A percentile compares a stretch with the other conserved stretches of the same genome.
Evolutionary conservation across 2,113 vertebrate species (phyloP).

Genomic region (Prolemur simus): DNA sequence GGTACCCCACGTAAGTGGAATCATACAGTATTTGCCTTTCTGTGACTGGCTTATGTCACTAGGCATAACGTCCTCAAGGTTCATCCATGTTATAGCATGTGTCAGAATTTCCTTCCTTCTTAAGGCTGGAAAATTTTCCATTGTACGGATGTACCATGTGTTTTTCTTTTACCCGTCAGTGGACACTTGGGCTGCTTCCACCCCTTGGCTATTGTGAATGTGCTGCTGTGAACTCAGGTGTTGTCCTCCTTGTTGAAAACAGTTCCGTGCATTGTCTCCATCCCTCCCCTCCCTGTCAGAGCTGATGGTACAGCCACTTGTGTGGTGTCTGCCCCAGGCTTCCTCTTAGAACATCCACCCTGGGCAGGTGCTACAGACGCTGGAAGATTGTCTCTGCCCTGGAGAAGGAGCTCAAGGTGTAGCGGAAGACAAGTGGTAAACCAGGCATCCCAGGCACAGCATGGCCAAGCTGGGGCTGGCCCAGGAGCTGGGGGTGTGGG

Average conservation of each 20-base stretch:
- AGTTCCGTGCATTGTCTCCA: not conserved
- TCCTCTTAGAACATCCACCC: not conserved
- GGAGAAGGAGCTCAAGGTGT: not conserved
- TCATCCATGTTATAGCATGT: not conserved
- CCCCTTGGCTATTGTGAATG: not conserved
- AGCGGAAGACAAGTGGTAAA: rapidly evolving
- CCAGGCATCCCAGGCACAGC: not conserved
- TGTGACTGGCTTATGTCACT: not conserved
- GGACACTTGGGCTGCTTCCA: not conserved
- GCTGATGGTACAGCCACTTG: not conserved
- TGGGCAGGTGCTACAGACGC: not conserved
- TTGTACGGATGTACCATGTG: not conserved
- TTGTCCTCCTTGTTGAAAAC: not conserved
- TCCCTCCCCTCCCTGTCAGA: not conserved
- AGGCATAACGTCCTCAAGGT: not conserved
- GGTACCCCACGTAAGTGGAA: not conserved
- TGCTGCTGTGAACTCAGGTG: not conserved
- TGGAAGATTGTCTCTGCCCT: not conserved
- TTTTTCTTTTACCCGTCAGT: not conserved
- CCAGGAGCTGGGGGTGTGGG: not conserved
- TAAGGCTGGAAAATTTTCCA: not conserved
- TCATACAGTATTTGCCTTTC: not conserved
- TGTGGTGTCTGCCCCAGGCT: not conserved
- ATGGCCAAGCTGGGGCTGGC: not conserved
- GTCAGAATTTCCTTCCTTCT: not conserved